Base-by-base conservation (phyloP, 2,797 vertebrate species). In the Scyliorhinus canicula region DNA sequence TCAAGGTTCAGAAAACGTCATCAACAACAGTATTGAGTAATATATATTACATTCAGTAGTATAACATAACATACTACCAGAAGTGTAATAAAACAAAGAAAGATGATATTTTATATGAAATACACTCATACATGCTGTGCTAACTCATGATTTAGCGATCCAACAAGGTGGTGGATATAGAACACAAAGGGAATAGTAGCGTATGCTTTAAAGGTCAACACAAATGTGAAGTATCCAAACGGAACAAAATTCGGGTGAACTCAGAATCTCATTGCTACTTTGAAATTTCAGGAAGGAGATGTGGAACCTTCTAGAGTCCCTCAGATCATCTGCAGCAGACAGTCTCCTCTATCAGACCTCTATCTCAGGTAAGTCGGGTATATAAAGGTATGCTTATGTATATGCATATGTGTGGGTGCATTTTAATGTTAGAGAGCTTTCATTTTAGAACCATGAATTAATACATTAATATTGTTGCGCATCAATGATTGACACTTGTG, bases 211-310 rank as follows among this genome's bases (percentile, higher is more conserved):
- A 90, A 90, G 55, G 0, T 1, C 35, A 63, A 63, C 16, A n/a
- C 55, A 60, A 90, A 60, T 57, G 55, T 21, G 14, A 63, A 90
- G 16, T 90, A 90, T 90, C 50, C 14, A 90, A 60, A 90, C 19
- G 2, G 57, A 1, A n/a, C 6, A 90, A 19, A 90, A 35, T 60
- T 90, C 21, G 52, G 1, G 28, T 90, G 55, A 57, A 7, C 16
- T 60, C 52, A 60, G 50, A 86, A 90, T 60, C 52, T 60, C 55
- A 90, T 90, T 40, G 86, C 52, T 90, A 40, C 55, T 90, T n/a
- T 90, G 55, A 90, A 60, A 90, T 90, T 90, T 6, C 86, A 90
- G 86, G 55, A 90, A 90, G 52, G 31, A 90, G 55, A 60, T 90
- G 55, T 60, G 16, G 19, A 19, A 14, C 16, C 55, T 90, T 90